Evolutionary conservation across 2,797 vertebrate species (phyloP).

Genomic region (Enteromius anoplus): DNA sequence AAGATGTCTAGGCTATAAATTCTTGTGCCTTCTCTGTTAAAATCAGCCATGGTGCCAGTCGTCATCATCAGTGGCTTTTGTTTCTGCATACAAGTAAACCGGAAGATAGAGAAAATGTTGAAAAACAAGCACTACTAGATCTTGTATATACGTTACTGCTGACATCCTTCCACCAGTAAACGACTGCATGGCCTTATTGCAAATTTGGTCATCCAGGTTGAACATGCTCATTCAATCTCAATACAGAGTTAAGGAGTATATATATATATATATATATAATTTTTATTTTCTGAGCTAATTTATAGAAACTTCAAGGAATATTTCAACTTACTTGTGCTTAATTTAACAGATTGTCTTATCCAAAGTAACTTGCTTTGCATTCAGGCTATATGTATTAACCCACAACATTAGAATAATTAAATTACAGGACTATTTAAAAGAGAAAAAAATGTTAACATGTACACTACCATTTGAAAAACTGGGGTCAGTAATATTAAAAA

Average conservation of each 20-base stretch:
- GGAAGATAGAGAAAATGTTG: background rate
- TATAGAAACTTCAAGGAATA: background rate
- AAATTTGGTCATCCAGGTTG: constrained; percentile 9
- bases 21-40: background rate
- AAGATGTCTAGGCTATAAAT: constrained; percentile 28
- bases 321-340: background rate
- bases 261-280: too few species aligned
- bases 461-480: background rate
- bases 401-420: background rate
- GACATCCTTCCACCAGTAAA: background rate
- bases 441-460: background rate
- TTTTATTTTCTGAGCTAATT: too few species aligned
- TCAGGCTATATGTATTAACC: background rate
- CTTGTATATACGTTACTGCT: background rate
- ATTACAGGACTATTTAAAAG: background rate
- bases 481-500: too few species aligned
- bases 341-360: background rate
- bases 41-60: background rate
- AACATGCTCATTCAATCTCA: background rate
- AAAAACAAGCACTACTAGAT: background rate
- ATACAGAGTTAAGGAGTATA: background rate
- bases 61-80: background rate
- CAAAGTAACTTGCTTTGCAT: background rate
- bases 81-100: background rate
- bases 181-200: background rate